Conservation (phyloP, 2,888 invertebrate genomes). For the Machimus atricapillus region DNA sequence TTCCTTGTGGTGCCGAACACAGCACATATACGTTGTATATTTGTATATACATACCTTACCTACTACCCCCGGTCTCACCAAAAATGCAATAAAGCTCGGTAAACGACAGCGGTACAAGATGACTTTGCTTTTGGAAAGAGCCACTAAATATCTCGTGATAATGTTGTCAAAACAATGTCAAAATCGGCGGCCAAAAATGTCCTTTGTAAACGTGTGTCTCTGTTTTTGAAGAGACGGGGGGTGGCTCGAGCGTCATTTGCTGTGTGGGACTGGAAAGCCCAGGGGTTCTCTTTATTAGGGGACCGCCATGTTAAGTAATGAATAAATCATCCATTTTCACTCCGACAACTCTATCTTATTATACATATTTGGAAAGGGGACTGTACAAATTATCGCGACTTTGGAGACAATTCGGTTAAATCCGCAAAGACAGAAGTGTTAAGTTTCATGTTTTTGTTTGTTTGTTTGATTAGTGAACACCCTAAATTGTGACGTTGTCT, state of each 20-base stretch:
- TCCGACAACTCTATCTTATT: not conserved
- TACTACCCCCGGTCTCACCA: not conserved
- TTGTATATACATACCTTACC: not conserved
- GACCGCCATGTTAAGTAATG: not conserved
- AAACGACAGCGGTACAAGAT: slow-evolving; percentile 9
- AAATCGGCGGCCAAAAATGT: not conserved
- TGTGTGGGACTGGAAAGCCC: not conserved
- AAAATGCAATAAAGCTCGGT: slow-evolving; percentile 1
- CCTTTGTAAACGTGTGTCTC: not conserved
- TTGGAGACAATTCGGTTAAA: not conserved
- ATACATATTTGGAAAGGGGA: not conserved
- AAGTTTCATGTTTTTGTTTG: not conserved
- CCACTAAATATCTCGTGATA: slow-evolving; percentile 11
- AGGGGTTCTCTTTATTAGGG: not conserved
- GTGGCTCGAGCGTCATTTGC: not conserved
- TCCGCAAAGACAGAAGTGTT: not conserved
- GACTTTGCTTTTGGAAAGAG: not conserved
- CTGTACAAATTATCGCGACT: not conserved
- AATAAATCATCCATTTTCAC: not conserved
- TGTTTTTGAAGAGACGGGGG: not conserved
- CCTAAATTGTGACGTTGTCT: not conserved
- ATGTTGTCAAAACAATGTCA: slow-evolving; percentile 22
- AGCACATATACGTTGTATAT: not conserved
- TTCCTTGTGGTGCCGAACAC: not conserved
- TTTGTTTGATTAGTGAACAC: not conserved